These are phyloP conservation scores for Brachypodius melanocephalos DNA, from an alignment of 2,113 vertebrate genomes.

Conservation along the genomic window DNA sequence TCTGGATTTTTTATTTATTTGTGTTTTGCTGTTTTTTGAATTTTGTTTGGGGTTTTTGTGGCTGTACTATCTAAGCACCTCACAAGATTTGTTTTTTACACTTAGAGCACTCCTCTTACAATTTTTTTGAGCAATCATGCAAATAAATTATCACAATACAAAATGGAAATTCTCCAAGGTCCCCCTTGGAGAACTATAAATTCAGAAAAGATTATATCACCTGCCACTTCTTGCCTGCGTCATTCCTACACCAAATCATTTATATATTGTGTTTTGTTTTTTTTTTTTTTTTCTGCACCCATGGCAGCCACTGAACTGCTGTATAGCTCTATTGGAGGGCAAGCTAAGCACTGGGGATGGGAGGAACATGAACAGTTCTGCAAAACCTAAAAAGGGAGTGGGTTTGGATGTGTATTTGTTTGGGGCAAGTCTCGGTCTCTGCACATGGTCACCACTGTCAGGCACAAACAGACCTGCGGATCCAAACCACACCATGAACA, in stretches of 20 bases:
- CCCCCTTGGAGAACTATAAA: neutral
- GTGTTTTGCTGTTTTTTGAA: fast-evolving
- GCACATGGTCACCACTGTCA: fast-evolving
- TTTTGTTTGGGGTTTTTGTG: neutral
- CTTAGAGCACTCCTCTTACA: neutral
- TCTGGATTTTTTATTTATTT: neutral
- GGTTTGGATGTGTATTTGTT: neutral
- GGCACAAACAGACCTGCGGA: neutral
- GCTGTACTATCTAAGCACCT: neutral
- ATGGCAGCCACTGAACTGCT: neutral
- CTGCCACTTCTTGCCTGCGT: fast-evolving
- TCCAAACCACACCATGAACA: fast-evolving
- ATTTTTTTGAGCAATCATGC: neutral
- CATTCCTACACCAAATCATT: neutral
- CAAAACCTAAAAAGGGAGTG: neutral
- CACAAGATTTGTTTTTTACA: neutral
- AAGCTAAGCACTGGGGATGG: neutral
- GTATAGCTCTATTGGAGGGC: neutral
- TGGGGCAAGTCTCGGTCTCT: neutral
- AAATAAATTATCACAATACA: neutral
- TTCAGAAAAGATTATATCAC: neutral
- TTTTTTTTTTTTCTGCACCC: neutral
- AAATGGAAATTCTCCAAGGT: neutral
- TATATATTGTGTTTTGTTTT: neutral
- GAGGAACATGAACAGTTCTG: neutral